phyloP scores from a whole-genome alignment of 35 echinoderm and acorn worm species.

The Lytechinus pictus region DNA sequence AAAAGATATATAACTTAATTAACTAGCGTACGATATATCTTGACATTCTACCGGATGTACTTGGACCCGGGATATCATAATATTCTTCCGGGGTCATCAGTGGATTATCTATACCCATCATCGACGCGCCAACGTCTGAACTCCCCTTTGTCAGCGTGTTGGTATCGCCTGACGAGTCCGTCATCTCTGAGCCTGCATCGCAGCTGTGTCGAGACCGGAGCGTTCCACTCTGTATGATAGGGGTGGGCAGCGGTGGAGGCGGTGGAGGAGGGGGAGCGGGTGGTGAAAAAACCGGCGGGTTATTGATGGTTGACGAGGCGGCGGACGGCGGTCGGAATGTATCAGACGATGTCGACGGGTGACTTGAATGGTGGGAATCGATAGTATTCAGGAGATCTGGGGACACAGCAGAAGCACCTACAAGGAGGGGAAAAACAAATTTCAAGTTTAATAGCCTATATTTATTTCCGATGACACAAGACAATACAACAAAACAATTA shows the following conservation, averaged over 20 bases:
- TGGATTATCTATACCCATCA: constrained; percentile 50
- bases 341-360: constrained; percentile 43
- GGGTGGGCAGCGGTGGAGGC: constrained; percentile 45
- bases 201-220: constrained; percentile 36
- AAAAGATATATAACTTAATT: no score
- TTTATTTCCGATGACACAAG: no score
- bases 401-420: neutral
- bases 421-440: neutral
- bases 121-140: constrained; percentile 5
- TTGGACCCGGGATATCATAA: constrained; percentile 36
- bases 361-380: constrained; percentile 41
- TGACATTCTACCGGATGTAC: constrained; percentile 35
- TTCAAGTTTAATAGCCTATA: no score
- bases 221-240: constrained; percentile 30
- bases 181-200: constrained; percentile 48
- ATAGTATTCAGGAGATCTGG: constrained; percentile 26
- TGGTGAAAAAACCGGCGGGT: constrained; percentile 36
- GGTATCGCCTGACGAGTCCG: constrained; percentile 33
- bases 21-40: neutral
- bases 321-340: constrained; percentile 55
- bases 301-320: neutral
- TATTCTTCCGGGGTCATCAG: constrained; percentile 44
- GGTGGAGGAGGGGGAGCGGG: constrained; percentile 51
- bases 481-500: no score
- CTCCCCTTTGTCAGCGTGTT: constrained; percentile 41